Base-by-base conservation (phyloP, 2,113 vertebrate genomes). In the Agapornis roseicollis region DNA sequence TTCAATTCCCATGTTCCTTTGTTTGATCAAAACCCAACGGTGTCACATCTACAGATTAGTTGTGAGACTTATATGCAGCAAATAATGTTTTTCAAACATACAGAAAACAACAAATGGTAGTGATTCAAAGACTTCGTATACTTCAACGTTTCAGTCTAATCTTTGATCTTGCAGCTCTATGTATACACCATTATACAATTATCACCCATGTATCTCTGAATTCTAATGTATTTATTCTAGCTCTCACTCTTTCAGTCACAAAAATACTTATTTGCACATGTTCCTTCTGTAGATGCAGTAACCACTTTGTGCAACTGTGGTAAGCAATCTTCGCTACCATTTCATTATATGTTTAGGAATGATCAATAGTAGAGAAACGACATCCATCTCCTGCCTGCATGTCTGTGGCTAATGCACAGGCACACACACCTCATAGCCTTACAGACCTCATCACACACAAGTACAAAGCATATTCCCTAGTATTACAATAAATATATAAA, bases 11-110 rank as follows among this genome's bases (percentile, higher is more conserved):
- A 50, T 31, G 24, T 41, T 92, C 49, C 50, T 72, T 46, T 80
- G 19, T 77, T 76, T 92, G 80, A 96, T 89, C 94, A 94, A 94
- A 96, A 84, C 81, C 84, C 78, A 88, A 2, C 47, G 44, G 23
- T 66, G 80, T 37, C 84, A 83, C 86, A 80, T 22, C 66, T 94
- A 87, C 87, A 92, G 90, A 95, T 82, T 24, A 71, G 23, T 15
- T 70, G 46, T 65, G 78, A 56, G 63, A 88, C 44, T 41, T 58
- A 22, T 28, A 81, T 25, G 46, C 69, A 9, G 79, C 25, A 77
- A 77, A 78, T 22, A 73, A 52, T 41, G 24, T 41, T 93, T 88
- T 81, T 50, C 77, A 78, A 90, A 93, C 77, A 5, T 63, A 74
- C 39, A 91, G 61, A 89, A 68, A 91, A 28, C 37, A 76, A 77